Evolutionary conservation across 2,888 invertebrate genomes (phyloP).

Genomic region (Clepsis dumicolana): DNA sequence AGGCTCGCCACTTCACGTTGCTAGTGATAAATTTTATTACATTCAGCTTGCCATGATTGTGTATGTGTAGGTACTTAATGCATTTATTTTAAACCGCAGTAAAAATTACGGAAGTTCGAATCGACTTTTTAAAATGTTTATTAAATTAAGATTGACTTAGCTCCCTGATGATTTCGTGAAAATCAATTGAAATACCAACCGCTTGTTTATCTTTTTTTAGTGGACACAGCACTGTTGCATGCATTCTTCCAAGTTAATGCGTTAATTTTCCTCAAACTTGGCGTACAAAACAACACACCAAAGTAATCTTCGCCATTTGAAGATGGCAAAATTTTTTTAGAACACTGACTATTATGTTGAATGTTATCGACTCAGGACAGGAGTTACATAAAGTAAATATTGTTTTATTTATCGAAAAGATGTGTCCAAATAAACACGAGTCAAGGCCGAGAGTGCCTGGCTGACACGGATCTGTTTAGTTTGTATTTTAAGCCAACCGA

Average conservation of each 20-base stretch:
- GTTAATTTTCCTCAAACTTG: too few species aligned
- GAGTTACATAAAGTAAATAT: constrained; percentile 65
- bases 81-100: constrained; percentile 25
- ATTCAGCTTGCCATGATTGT: constrained; percentile 47
- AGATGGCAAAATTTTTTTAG: constrained; percentile 9
- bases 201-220: not conserved
- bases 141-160: not conserved
- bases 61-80: constrained; percentile 16
- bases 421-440: constrained; percentile 67
- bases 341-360: constrained; percentile 5
- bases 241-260: too few species aligned
- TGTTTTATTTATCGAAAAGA: constrained; percentile 69
- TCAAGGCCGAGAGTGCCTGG: constrained; percentile 63
- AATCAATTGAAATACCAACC: not conserved
- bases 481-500: constrained; percentile 65
- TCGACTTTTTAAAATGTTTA: not conserved
- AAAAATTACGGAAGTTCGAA: not conserved
- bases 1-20: constrained; percentile 62
- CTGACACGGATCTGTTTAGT: constrained; percentile 69
- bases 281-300: not conserved
- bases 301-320: not conserved
- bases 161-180: not conserved
- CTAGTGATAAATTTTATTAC: constrained; percentile 65
- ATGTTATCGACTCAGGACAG: constrained; percentile 41
- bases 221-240: too few species aligned